phyloP scores from a whole-genome alignment of 1,140 invertebrate species.

The Paraescarpia echinospica region DNA sequence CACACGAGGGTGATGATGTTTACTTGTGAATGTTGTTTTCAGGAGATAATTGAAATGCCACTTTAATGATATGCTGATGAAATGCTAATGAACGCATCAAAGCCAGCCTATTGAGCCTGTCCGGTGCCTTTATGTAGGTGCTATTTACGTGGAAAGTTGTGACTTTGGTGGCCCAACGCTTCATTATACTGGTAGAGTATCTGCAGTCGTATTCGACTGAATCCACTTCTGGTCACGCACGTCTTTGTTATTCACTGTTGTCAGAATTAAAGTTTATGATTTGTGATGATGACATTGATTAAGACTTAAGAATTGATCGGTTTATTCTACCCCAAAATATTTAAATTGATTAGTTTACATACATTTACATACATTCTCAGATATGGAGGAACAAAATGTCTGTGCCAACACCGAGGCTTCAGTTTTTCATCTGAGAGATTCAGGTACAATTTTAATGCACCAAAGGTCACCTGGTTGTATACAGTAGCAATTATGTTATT shows the following conservation, averaged over 20 bases:
- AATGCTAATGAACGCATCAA: not conserved
- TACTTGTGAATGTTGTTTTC: not conserved
- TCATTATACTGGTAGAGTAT: not conserved
- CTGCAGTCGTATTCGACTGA: not conserved
- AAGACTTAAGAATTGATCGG: too few relatives aligned
- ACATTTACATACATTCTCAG: too few relatives aligned
- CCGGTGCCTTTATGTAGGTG: not conserved
- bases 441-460: too few relatives aligned
- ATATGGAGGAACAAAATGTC: too few relatives aligned
- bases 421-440: too few relatives aligned
- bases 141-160: not conserved
- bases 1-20: not conserved
- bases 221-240: not conserved
- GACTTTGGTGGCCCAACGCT: not conserved
- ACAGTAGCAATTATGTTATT: too few relatives aligned
- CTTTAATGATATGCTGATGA: not conserved
- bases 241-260: not conserved
- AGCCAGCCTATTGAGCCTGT: not conserved
- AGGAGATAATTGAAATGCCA: not conserved
- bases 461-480: too few relatives aligned
- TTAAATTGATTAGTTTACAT: too few relatives aligned
- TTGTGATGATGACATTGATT: too few relatives aligned
- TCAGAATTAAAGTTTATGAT: too few relatives aligned
- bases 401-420: too few relatives aligned
- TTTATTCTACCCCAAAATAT: too few relatives aligned